phyloP scores from a whole-genome alignment of 2,113 vertebrate genomes.

The Accipiter virgatus region DNA sequence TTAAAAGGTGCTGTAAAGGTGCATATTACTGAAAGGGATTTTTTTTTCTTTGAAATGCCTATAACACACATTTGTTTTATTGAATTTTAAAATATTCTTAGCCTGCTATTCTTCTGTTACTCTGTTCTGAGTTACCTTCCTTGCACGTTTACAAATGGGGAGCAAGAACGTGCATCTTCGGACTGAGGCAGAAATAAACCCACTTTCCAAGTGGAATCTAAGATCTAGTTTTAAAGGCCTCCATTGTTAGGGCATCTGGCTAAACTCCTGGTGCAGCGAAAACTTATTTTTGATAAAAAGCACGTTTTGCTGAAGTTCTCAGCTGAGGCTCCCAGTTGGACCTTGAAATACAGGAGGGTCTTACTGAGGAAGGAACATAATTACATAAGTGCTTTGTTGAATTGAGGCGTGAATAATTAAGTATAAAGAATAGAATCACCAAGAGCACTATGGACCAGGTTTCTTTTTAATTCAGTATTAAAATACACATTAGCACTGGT shows the following conservation, averaged over 20 bases:
- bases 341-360: background rate
- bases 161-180: fast-evolving
- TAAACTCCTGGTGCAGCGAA: background rate
- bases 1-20: slow-evolving; percentile 59
- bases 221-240: background rate
- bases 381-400: slow-evolving; percentile 1
- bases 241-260: background rate
- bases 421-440: background rate
- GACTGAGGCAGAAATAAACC: background rate
- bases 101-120: background rate
- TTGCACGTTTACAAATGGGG: background rate
- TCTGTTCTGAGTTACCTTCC: slow-evolving; percentile 7
- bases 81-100: background rate
- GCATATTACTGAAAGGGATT: slow-evolving; percentile 48
- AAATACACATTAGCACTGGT: background rate
- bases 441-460: background rate
- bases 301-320: background rate
- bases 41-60: slow-evolving; percentile 14
- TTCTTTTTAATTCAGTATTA: slow-evolving; percentile 34
- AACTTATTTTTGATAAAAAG: background rate
- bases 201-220: background rate
- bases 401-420: background rate
- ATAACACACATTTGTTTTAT: background rate
- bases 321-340: background rate
- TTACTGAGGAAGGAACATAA: background rate